Conservation (phyloP, 2,888 invertebrate genomes). For the Napeogenes sylphis region DNA sequence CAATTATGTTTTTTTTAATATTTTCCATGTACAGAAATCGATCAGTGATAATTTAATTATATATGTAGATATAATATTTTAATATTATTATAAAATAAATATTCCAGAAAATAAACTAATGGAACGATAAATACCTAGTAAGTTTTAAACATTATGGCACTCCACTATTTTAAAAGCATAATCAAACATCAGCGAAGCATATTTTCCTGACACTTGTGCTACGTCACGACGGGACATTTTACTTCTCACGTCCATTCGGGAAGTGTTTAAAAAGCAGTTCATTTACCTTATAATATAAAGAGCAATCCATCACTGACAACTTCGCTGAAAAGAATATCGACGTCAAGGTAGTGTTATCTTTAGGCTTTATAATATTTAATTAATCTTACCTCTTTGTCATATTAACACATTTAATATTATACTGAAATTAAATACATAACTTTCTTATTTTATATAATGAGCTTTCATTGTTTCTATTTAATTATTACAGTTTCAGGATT, state of each 20-base stretch:
- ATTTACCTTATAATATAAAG: conserved; percentile 65
- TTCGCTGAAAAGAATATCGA: conserved; percentile 54
- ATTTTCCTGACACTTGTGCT: conserved; percentile 46
- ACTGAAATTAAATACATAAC: too few relatives aligned
- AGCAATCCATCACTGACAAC: conserved; percentile 67
- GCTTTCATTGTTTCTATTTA: too few relatives aligned
- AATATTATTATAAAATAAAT: conserved; percentile 1
- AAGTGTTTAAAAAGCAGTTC: conserved; percentile 57
- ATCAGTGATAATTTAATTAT: too few relatives aligned
- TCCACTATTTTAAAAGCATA: conserved; percentile 27
- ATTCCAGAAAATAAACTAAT: neutral
- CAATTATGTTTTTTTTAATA: too few relatives aligned
- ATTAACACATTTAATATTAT: too few relatives aligned
- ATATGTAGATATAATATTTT: too few relatives aligned
- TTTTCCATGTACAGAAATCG: too few relatives aligned
- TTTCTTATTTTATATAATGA: too few relatives aligned
- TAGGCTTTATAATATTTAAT: neutral
- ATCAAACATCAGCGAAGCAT: conserved; percentile 25
- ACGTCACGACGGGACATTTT: conserved; percentile 46
- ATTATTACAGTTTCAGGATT: too few relatives aligned
- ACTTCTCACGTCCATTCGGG: conserved; percentile 46
- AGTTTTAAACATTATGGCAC: conserved; percentile 13
- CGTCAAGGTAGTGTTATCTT: conserved; percentile 30
- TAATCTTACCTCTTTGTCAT: too few relatives aligned
- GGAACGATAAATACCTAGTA: neutral